Conservation (phyloP, 2,888 invertebrate species). For the Oscheius sp. region DNA sequence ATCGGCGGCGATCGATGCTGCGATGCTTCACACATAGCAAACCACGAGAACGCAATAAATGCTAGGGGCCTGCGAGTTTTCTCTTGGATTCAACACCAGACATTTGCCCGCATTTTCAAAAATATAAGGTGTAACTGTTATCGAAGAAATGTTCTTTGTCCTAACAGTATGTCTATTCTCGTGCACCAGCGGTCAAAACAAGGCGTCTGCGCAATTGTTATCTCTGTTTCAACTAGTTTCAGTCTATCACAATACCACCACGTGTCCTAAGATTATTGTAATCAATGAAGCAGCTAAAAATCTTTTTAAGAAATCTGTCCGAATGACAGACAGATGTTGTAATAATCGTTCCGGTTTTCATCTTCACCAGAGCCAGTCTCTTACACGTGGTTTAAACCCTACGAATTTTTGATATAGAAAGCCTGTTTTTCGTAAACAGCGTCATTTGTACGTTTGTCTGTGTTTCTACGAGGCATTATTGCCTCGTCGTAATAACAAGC, state of each 20-base stretch:
- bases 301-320: no score
- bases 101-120: no score
- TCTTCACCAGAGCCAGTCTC: background rate
- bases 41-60: no score
- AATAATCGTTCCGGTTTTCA: background rate
- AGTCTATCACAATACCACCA: background rate
- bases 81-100: no score
- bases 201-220: background rate
- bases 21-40: slow-evolving; percentile 18
- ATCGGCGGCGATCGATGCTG: slow-evolving; percentile 20
- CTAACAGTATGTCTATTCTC: background rate
- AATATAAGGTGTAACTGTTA: no score
- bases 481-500: slow-evolving; percentile 18
- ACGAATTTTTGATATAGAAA: background rate
- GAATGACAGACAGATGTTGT: background rate
- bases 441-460: background rate
- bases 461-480: background rate
- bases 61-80: no score
- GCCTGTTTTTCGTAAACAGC: background rate
- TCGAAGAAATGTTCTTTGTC: background rate
- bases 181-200: background rate
- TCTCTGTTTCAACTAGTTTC: no score
- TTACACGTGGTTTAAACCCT: slow-evolving; percentile 1
- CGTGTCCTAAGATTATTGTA: background rate
- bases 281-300: no score